A percentile compares a stretch with the other conserved stretches of the same genome.
Evolutionary conservation across 2,888 invertebrate genomes (phyloP).

Genomic region (Machimus rusticus): DNA sequence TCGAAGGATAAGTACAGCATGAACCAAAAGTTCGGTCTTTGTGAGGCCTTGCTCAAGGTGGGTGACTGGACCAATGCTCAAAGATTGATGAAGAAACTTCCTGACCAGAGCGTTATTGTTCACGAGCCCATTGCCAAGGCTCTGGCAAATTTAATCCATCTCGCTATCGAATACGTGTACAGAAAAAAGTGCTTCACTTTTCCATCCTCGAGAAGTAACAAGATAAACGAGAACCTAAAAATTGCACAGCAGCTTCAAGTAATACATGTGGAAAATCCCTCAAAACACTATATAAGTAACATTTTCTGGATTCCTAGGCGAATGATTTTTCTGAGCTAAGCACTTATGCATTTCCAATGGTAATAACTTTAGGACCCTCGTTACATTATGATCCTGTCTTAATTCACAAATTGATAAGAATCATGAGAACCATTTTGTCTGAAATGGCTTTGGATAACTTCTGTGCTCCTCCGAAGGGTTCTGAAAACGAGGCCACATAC

Average conservation of each 20-base stretch:
- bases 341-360: slow-evolving; percentile 82
- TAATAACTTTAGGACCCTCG: slow-evolving; percentile 85
- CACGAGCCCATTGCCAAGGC: slow-evolving; percentile 81
- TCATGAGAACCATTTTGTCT: slow-evolving; percentile 62
- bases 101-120: slow-evolving; percentile 79
- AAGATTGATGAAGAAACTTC: slow-evolving; percentile 80
- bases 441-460: slow-evolving; percentile 61
- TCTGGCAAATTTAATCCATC: slow-evolving; percentile 81
- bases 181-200: slow-evolving; percentile 76
- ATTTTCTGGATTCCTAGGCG: slow-evolving; percentile 60
- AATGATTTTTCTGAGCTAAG: slow-evolving; percentile 76
- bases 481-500: slow-evolving; percentile 69
- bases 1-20: slow-evolving; percentile 58
- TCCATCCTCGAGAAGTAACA: slow-evolving; percentile 73
- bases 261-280: background rate
- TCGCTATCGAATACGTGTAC: slow-evolving; percentile 87
- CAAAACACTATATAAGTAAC: background rate
- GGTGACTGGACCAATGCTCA: slow-evolving; percentile 92
- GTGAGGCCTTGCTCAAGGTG: slow-evolving; percentile 85
- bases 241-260: slow-evolving; percentile 36
- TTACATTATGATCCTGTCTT: slow-evolving; percentile 87
- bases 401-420: slow-evolving; percentile 82
- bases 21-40: slow-evolving; percentile 94
- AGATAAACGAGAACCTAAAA: slow-evolving; percentile 50
- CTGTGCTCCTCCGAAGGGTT: slow-evolving; percentile 56